phyloP scores from a whole-genome alignment of 2,888 invertebrate species.

The Tubulanus polymorphus region DNA sequence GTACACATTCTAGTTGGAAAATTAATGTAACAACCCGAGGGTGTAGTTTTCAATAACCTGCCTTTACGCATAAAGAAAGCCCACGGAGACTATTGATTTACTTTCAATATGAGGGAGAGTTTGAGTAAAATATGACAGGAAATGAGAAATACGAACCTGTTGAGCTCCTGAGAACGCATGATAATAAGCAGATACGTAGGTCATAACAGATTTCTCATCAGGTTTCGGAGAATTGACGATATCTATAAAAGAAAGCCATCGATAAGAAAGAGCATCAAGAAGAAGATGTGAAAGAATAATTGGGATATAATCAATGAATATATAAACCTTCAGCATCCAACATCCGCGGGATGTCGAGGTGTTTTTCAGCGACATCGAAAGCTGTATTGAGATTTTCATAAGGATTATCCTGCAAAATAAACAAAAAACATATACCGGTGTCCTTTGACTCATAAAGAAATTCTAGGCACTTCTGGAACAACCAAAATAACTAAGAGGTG shows the following conservation, averaged over 20 bases:
- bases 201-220: conserved; percentile 99
- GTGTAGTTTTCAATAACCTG: no score
- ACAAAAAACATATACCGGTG: no score
- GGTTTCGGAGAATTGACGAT: conserved; percentile 99
- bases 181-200: conserved; percentile 99
- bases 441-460: background rate
- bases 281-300: background rate
- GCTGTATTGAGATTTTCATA: conserved; percentile 98
- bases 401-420: conserved; percentile 76
- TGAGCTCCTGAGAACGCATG: conserved; percentile 99
- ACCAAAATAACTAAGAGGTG: background rate
- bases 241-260: conserved; percentile 66
- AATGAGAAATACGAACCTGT: no score
- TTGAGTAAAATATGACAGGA: no score
- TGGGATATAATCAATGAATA: background rate
- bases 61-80: no score
- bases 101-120: no score
- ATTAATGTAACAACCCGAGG: no score
- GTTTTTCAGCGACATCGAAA: conserved; percentile 99
- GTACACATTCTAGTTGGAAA: no score
- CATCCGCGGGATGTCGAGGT: conserved; percentile 99
- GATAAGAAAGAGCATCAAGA: background rate
- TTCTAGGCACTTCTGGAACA: background rate
- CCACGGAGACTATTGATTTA: no score
- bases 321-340: conserved; percentile 97